These are phyloP conservation scores for Clarias fuscus DNA, from an alignment of 2,797 vertebrate genomes.

Conservation along the genomic window DNA sequence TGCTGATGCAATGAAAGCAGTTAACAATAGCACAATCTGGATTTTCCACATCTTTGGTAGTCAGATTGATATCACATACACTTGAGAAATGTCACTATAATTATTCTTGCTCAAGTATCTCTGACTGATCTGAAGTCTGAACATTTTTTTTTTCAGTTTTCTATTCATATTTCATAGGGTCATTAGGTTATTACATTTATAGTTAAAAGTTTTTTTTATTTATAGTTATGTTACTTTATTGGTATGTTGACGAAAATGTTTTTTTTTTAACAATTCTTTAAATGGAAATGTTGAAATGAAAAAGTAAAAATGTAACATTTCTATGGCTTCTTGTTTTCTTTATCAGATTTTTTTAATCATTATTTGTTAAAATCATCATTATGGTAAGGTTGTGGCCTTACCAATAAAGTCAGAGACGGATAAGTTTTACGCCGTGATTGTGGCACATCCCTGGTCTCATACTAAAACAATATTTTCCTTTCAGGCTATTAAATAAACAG, in stretches of 20 bases:
- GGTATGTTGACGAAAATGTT: neutral
- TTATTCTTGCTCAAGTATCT: neutral
- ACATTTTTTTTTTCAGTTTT: neutral
- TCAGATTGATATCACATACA: neutral
- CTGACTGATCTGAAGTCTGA: neutral
- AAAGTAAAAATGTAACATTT: neutral
- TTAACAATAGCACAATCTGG: neutral
- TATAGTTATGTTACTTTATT: neutral
- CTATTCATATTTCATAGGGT: neutral
- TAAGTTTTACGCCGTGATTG: neutral
- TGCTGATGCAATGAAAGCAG: neutral
- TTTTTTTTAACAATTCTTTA: neutral
- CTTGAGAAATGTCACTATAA: neutral
- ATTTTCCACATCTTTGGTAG: neutral
- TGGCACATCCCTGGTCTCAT: neutral
- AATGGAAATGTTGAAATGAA: neutral
- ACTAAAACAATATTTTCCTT: neutral
- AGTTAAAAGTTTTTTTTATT: neutral
- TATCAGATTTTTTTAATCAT: neutral
- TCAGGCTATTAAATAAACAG: neutral
- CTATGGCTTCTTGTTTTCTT: neutral
- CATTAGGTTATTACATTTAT: neutral
- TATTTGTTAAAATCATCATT: neutral
- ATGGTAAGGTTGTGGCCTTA: neutral
- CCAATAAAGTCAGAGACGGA: neutral